Conservation (phyloP, 2,113 vertebrate genomes). For the Tichodroma muraria region DNA sequence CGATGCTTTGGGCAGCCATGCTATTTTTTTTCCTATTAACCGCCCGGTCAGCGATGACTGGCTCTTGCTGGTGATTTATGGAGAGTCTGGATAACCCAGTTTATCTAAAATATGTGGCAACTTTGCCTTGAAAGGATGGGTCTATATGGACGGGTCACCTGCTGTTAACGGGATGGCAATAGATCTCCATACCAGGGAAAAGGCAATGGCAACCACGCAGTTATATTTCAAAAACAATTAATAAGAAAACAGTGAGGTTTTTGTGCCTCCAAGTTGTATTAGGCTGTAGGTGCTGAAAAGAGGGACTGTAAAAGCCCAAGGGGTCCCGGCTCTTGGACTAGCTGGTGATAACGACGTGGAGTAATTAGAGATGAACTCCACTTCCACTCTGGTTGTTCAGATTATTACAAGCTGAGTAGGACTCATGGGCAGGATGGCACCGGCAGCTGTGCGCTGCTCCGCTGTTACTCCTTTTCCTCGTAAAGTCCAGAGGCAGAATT, state of each 20-base stretch:
- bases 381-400: conserved; percentile 44
- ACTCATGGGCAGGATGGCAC: conserved; percentile 31
- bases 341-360: conserved; percentile 23
- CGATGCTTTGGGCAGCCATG: neutral
- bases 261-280: neutral
- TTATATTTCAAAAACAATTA: conserved; percentile 26
- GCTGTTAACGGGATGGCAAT: neutral
- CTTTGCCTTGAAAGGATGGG: neutral
- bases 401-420: conserved; percentile 13
- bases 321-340: neutral
- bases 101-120: neutral
- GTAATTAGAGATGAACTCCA: conserved; percentile 43
- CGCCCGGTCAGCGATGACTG: neutral
- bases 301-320: conserved; percentile 12
- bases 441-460: conserved; percentile 19
- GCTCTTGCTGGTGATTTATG: conserved; percentile 15
- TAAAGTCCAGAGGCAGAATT: conserved; percentile 48
- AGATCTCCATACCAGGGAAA: neutral
- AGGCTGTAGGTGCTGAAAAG: neutral
- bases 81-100: neutral
- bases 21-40: neutral
- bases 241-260: neutral
- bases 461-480: neutral
- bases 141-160: neutral
- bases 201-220: neutral